Evolutionary conservation across 2,797 vertebrate species (phyloP).

Genomic region (Mycteria americana): DNA sequence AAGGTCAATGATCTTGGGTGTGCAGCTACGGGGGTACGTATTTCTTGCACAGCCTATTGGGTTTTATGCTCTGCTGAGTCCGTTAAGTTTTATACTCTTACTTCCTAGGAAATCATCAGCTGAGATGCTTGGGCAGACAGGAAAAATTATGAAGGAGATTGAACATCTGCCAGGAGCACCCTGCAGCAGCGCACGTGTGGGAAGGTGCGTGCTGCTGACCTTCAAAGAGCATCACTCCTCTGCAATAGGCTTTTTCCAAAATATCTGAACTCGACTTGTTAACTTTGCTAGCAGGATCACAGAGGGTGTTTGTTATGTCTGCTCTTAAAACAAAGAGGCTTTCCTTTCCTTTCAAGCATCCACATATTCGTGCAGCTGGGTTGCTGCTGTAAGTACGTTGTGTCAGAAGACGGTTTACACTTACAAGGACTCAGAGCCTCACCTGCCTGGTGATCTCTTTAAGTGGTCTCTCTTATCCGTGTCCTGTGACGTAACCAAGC

Average conservation of each 20-base stretch:
- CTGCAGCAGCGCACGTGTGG: accelerated
- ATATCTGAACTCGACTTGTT: background rate
- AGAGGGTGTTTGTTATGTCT: background rate
- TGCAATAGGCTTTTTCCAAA: background rate
- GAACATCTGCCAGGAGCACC: background rate
- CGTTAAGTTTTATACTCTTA: background rate
- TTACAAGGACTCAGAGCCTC: background rate
- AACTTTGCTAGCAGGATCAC: background rate
- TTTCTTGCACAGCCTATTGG: background rate
- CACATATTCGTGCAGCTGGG: background rate
- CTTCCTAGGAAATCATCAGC: background rate
- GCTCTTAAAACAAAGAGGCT: background rate
- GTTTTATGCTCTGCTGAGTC: background rate
- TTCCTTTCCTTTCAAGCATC: background rate
- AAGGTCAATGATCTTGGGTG: background rate
- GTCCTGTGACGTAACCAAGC: background rate
- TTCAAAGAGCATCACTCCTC: background rate
- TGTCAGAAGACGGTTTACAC: background rate
- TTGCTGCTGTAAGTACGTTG: background rate
- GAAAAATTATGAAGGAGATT: background rate
- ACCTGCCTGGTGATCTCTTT: background rate
- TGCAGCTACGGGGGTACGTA: background rate
- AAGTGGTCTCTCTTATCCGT: background rate
- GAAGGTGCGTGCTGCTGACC: background rate
- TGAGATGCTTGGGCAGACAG: no score